Percentiles rank a stretch among this genome's conserved stretches.
These are phyloP conservation scores for Scaeva pyrastri DNA, from an alignment of 2,888 invertebrate genomes.

Conservation along the genomic window DNA sequence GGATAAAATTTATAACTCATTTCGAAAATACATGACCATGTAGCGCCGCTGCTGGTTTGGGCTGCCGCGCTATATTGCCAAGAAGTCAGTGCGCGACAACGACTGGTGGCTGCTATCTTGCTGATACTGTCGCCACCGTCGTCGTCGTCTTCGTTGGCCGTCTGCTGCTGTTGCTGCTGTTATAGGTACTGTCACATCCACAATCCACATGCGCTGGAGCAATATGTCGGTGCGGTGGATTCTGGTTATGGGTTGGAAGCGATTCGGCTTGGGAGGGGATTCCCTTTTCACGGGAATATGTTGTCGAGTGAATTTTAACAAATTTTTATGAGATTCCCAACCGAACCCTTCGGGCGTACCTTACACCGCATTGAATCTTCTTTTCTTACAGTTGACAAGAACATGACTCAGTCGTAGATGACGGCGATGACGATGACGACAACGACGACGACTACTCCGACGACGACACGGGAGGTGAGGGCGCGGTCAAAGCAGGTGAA, in stretches of 20 bases:
- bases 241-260: constrained; percentile 7
- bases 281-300: constrained; percentile 73
- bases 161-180: constrained; percentile 44
- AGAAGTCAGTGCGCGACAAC: constrained; percentile 25
- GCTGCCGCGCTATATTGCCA: constrained; percentile 68
- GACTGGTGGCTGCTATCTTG: constrained; percentile 73
- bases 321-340: constrained; percentile 73
- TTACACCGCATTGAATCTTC: constrained; percentile 50
- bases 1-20: constrained; percentile 83
- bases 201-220: constrained; percentile 54
- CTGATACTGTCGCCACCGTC: constrained; percentile 75
- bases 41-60: constrained; percentile 75
- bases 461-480: neutral
- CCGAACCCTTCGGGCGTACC: constrained; percentile 29
- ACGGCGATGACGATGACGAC: neutral
- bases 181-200: constrained; percentile 55
- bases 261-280: constrained; percentile 37
- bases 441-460: neutral
- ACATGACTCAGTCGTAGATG: constrained; percentile 34
- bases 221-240: constrained; percentile 15
- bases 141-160: constrained; percentile 39
- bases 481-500: neutral
- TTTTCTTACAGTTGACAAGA: constrained; percentile 16
- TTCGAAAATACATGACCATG: constrained; percentile 78
- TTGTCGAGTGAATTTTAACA: constrained; percentile 73